Evolutionary conservation across 2,888 invertebrate species (phyloP), one percentile per base, ranked within the genome.

Genomic region (Callimorpha dominula): DNA sequence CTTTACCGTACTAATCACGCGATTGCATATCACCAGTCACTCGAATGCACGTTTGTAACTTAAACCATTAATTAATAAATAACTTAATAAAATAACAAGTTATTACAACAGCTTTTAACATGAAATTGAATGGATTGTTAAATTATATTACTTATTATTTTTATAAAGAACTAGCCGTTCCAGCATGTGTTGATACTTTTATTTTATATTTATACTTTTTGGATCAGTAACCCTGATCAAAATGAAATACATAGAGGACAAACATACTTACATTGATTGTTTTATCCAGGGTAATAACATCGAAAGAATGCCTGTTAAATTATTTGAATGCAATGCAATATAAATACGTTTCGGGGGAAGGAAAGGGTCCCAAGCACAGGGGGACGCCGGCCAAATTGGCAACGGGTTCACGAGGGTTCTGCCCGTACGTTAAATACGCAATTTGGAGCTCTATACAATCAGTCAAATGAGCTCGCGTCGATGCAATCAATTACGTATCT

Each of bases 361-460:
- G 79, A 83, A 86, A 84, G 76, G 79, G 80, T 80, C 78, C 78
- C 81, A 80, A 77, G 76, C 83, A 84, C 83, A 87, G 88, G 91
- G 90, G 89, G 81, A 83, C 86, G 76, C 85, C 85, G 80, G 85
- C 89, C 87, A 94, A 94, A 95, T 95, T 95, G 95, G 94, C 93
- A 93, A 89, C 92, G 90, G 89, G 49, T 90, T 90, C 91, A 85
- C 90, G 88, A 92, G 94, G 95, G 94, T 90, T 87, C 91, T 92
- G 91, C 92, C 93, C 91, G 92, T 92, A 94, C 93, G 93, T 93
- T 95, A 94, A 95, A 94, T 94, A 95, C 93, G 93, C 93, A 93
- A 94, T 94, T 95, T 91, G 88, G 90, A 90, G 88, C 89, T 89
- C 90, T 86, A 91, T 93, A 94, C 95, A 95, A 95, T 95, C 94